A percentile compares a stretch with the other conserved stretches of the same genome.
These are phyloP conservation scores for Luehdorfia chinensis DNA, from an alignment of 1,140 invertebrate species.

Conservation along the genomic window DNA sequence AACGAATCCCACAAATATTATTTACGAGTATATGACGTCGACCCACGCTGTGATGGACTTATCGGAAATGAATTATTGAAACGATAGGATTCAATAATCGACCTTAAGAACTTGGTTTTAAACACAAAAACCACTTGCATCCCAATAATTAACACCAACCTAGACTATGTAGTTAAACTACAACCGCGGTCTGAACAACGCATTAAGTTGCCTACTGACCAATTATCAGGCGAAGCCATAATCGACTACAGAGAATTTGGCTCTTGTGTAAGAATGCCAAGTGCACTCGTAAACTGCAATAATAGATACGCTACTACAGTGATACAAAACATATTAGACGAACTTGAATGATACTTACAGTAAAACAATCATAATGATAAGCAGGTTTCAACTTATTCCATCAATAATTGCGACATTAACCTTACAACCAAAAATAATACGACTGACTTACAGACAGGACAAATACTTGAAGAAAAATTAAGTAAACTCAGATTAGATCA, in stretches of 20 bases:
- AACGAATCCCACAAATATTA: no score
- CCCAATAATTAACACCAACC: conserved; percentile 19
- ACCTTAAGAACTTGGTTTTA: conserved; percentile 21
- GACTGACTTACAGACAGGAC: conserved; percentile 6
- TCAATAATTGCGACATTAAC: no score
- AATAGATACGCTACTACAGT: conserved; percentile 21
- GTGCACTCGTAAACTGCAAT: conserved; percentile 23
- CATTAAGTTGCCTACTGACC: conserved; percentile 18
- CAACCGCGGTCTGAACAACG: conserved; percentile 16
- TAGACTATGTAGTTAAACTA: conserved; percentile 13
- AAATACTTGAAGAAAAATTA: conserved; percentile 18
- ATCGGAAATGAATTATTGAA: conserved; percentile 22
- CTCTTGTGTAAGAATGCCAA: conserved; percentile 24
- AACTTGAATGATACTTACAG: no score
- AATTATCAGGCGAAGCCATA: conserved; percentile 18
- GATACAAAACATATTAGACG: conserved; percentile 23
- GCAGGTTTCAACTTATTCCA: no score
- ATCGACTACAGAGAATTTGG: conserved; percentile 22
- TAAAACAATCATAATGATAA: no score
- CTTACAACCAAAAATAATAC: no score
- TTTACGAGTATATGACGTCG: conserved; percentile 28
- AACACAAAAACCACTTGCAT: conserved; percentile 15
- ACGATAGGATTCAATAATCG: conserved; percentile 20
- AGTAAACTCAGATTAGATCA: conserved; percentile 15
- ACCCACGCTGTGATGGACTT: conserved; percentile 17